phyloP scores from a whole-genome alignment of 2,888 invertebrate species.

The Ceramica pisi region DNA sequence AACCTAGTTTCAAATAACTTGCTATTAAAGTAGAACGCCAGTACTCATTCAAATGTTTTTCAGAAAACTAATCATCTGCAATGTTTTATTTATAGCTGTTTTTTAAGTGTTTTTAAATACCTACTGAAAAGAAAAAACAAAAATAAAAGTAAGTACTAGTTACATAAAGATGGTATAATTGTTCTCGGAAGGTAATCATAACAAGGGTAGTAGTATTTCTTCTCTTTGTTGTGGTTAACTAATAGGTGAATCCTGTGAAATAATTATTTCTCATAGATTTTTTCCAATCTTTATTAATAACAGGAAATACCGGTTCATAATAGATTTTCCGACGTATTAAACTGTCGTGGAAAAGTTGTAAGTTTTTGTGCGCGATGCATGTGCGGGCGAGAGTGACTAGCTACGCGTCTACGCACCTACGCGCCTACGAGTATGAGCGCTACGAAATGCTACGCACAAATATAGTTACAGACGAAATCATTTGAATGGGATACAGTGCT shows the following conservation, averaged over 20 bases:
- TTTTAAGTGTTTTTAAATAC: too few relatives aligned
- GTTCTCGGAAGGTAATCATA: slow-evolving; percentile 28
- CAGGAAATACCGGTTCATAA: slow-evolving; percentile 56
- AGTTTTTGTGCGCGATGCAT: slow-evolving; percentile 14
- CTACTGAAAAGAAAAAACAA: not conserved
- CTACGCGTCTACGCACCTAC: slow-evolving; percentile 52
- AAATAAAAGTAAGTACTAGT: not conserved
- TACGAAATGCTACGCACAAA: slow-evolving; percentile 57
- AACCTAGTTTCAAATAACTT: too few relatives aligned
- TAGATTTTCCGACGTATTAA: slow-evolving; percentile 23
- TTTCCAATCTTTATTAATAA: slow-evolving; percentile 40
- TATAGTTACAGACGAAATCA: slow-evolving; percentile 7
- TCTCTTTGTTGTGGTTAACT: slow-evolving; percentile 41
- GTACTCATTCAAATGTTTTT: not conserved
- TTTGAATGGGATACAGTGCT: not conserved
- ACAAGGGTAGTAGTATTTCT: slow-evolving; percentile 22
- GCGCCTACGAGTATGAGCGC: slow-evolving; percentile 46
- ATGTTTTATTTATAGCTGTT: not conserved
- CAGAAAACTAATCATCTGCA: not conserved
- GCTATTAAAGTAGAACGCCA: not conserved
- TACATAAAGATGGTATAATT: slow-evolving; percentile 12
- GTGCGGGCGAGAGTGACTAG: slow-evolving; percentile 19
- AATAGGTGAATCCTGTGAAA: slow-evolving; percentile 27
- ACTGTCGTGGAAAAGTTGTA: slow-evolving; percentile 25
- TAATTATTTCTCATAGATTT: slow-evolving; percentile 42